Conservation (phyloP, 2,113 vertebrate species). For the Alosa alosa region DNA sequence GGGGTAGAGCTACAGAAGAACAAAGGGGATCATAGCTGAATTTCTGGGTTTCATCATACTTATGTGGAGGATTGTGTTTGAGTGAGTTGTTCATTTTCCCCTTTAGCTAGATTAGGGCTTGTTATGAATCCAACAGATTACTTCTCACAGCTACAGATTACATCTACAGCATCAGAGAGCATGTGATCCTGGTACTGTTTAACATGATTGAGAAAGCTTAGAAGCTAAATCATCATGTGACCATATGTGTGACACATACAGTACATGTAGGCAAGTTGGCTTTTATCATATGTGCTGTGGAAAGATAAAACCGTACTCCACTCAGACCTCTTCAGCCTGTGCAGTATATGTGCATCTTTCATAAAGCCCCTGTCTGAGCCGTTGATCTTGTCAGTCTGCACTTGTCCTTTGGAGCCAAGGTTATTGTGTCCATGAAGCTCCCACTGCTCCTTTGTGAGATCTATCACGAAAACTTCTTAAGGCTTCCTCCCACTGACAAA, state of each 20-base stretch:
- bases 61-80: too few species aligned
- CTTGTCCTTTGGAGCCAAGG: conserved; percentile 65
- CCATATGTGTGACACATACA: background rate
- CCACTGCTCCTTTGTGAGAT: conserved; percentile 53
- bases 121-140: too few species aligned
- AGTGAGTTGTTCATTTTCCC: too few species aligned
- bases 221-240: background rate
- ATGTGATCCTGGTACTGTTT: background rate
- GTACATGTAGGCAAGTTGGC: background rate
- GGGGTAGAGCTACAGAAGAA: background rate
- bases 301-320: background rate
- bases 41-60: too few species aligned
- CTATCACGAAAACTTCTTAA: conserved; percentile 68
- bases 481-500: conserved; percentile 59
- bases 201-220: background rate
- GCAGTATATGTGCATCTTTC: conserved; percentile 59
- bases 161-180: background rate
- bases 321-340: conserved; percentile 4
- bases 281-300: background rate
- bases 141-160: background rate
- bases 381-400: conserved; percentile 62
- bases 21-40: background rate
- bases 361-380: conserved; percentile 60
- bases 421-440: conserved; percentile 59
- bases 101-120: too few species aligned